Conservation (phyloP, 2,797 vertebrate species). For the Streptopelia turtur region DNA sequence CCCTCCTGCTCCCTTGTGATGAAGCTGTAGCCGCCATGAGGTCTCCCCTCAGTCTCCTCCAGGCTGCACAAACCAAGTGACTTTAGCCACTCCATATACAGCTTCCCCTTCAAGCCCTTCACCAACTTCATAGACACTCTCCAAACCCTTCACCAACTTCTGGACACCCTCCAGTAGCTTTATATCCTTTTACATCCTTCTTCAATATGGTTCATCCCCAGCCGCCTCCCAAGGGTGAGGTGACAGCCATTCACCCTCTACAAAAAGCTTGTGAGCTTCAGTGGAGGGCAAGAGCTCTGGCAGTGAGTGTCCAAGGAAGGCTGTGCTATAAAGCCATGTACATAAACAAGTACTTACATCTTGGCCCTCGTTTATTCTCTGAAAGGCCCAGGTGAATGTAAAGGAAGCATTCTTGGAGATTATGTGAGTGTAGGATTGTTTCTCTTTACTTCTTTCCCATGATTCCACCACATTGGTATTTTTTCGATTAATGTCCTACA, state of each 20-base stretch:
- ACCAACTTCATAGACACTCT: too few species aligned
- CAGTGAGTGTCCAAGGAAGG: neutral
- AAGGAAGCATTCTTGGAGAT: conserved; percentile 93
- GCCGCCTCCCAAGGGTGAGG: too few species aligned
- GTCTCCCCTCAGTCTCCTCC: too few species aligned
- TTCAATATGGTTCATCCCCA: too few species aligned
- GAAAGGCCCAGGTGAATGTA: conserved; percentile 97
- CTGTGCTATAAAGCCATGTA: neutral
- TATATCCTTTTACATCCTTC: too few species aligned
- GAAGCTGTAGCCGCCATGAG: too few species aligned
- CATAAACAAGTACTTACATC: conserved; percentile 83
- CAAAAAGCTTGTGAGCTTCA: neutral
- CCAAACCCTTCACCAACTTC: too few species aligned
- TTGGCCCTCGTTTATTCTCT: conserved; percentile 91
- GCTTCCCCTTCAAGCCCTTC: too few species aligned
- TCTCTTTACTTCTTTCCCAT: conserved; percentile 90
- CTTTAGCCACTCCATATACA: too few species aligned
- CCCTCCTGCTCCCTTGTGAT: too few species aligned
- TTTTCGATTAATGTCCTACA: conserved; percentile 93
- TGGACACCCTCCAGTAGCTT: too few species aligned
- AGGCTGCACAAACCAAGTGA: too few species aligned
- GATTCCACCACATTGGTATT: conserved; percentile 95
- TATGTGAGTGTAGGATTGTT: conserved; percentile 90
- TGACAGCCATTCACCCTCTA: neutral
- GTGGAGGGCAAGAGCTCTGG: neutral